Base-by-base conservation (phyloP, 1,140 invertebrate species). In the Homalodisca vitripennis region DNA sequence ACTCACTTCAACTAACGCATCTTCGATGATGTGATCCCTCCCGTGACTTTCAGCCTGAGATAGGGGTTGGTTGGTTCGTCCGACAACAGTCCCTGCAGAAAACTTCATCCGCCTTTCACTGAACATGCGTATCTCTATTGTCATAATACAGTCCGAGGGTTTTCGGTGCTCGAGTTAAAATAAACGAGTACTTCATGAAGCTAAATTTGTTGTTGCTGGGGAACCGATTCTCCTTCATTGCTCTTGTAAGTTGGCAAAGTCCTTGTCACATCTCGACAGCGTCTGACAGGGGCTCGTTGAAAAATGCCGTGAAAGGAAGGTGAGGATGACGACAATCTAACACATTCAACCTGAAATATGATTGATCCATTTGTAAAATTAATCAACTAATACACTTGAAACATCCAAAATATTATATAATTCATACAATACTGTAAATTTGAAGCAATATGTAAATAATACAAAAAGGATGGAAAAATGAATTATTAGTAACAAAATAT, bases 41-140 rank as follows among this genome's bases (percentile, higher is more conserved):
- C 92, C 75, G n/a, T n/a, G 60, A 90, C 86, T 77, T 90, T 88
- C 69, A 97, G 80, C 75, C 91, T 86, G 27, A 98, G 85, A 81
- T 95, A 97, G 20, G 93, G 93, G 84, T 91, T 90, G 1, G 90
- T 88, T 0, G 91, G 90, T 69, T 89, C n/a, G 87, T 1, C 91
- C 90, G 34, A 89, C 86, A 31, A 92, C 86, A 63, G 87, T 89
- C n/a, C n/a, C 77, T 94, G 88, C 76, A 94, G 81, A 79, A 95
- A 82, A 78, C 89, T n/a, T 91, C 79, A 92, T 86, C 75, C 94
- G 82, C 65, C 94, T 82, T 79, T 97, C 94, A 72, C 91, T 94
- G 78, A 94, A 94, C 95, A 98, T 98, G 46, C 94, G 86, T 77
- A 98, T 95, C n/a, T 32, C 95, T 85, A 79, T 95, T 97, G 80